Evolutionary conservation across 2,888 invertebrate species (phyloP).

Genomic region (Clepsis dumicolana): DNA sequence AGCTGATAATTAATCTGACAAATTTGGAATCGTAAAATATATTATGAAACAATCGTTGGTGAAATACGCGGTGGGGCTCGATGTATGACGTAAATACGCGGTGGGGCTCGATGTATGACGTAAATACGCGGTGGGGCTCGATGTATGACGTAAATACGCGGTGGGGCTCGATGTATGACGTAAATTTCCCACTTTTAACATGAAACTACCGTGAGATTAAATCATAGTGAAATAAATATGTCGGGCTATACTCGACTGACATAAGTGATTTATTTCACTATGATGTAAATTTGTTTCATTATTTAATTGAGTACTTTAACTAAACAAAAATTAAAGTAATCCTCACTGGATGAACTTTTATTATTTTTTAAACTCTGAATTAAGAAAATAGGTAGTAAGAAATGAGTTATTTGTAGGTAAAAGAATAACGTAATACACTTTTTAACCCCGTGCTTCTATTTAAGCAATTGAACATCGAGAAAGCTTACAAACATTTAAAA

Average conservation of each 20-base stretch:
- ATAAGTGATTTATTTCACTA: no score
- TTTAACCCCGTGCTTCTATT: neutral
- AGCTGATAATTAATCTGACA: constrained; percentile 37
- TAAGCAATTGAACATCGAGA: neutral
- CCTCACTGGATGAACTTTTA: no score
- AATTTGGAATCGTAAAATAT: constrained; percentile 25
- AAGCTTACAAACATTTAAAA: neutral
- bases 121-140: neutral
- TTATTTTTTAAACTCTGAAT: no score
- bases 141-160: neutral
- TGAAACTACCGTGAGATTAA: no score
- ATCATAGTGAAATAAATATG: no score
- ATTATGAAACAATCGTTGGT: constrained; percentile 43
- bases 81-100: neutral
- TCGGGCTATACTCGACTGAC: no score
- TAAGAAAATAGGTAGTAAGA: no score
- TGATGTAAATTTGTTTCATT: neutral
- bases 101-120: neutral
- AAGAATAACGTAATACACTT: neutral
- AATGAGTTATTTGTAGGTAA: no score
- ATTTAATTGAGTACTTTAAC: neutral
- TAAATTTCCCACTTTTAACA: no score
- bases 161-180: neutral
- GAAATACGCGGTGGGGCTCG: neutral
- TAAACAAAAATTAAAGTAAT: no score